phyloP scores from a whole-genome alignment of 1,140 invertebrate species.

The Bombus pyrosoma region DNA sequence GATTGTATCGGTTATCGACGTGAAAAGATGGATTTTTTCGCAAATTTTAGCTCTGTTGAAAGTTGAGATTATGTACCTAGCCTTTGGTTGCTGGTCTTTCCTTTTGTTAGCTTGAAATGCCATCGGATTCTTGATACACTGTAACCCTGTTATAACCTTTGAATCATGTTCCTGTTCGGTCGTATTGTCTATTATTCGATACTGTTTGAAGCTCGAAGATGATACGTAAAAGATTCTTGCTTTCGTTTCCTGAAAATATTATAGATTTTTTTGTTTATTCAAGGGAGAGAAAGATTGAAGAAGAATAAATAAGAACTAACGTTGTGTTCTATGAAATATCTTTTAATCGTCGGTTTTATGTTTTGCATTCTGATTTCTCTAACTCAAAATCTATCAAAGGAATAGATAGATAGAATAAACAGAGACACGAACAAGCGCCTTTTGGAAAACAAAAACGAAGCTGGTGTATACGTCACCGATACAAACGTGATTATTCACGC shows the following conservation, averaged over 20 bases:
- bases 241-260: too few relatives aligned
- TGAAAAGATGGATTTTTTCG: background rate
- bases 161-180: background rate
- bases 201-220: too few relatives aligned
- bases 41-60: background rate
- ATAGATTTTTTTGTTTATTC: too few relatives aligned
- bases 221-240: too few relatives aligned
- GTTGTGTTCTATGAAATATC: too few relatives aligned
- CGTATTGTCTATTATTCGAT: too few relatives aligned
- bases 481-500: conserved; percentile 17
- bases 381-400: background rate
- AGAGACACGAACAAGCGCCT: background rate
- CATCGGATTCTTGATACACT: background rate
- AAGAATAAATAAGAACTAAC: too few relatives aligned
- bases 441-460: background rate
- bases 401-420: too few relatives aligned
- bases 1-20: background rate
- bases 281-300: too few relatives aligned
- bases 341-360: too few relatives aligned
- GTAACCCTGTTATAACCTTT: background rate
- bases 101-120: background rate
- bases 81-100: too few relatives aligned
- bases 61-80: background rate
- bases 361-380: too few relatives aligned
- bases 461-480: conserved; percentile 8